Base-by-base conservation (phyloP, 2,888 invertebrate genomes). In the Tachina lurida region DNA sequence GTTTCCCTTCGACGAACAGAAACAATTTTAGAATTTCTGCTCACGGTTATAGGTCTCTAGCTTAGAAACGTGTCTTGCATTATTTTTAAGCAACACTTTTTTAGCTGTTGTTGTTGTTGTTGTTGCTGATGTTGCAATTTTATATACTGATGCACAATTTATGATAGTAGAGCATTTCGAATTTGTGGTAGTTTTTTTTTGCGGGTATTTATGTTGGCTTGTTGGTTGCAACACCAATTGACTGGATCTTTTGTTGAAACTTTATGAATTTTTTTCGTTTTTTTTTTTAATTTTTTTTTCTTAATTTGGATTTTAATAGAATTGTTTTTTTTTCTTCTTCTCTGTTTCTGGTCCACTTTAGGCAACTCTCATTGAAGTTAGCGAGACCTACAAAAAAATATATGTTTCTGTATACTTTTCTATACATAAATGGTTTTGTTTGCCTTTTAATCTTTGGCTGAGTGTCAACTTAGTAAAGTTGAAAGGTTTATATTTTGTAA, bases 91-190 rank as follows among this genome's bases (percentile, higher is more conserved):
- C 43, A 39, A 58, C 63, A 39, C 31, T 65, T 70, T 47, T 62
- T 54, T 63, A 2, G 31, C 58, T 47, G 9, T 1, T 71, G 7
- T 17, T 4, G 17, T 7, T 22, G 31, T 56, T 71, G 19, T 4
- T 2, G 22, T 3, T 2, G 31, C 31, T 71, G 19, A 0, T 2
- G 22, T 3, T 2, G 31, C 31, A 31, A 31, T 39, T 58, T 19
- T 75, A 47, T 49, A 56, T 58, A 58, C 62, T 63, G 83, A 76
- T 83, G 86, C 82, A 83, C 82, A 83, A 83, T 83, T 83, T 86
- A 86, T 86, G 86, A 86, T 86, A 83, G 86, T 73, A 73, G 86
- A 83, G 86, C 86, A 86, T 73, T 71, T 79, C 83, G 76, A 86
- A 86, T 86, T 31, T 75, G 82, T 75, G 67, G 67, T 15, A n/a